phyloP scores from a whole-genome alignment of 2,888 invertebrate genomes.

The Drosophila differens region DNA sequence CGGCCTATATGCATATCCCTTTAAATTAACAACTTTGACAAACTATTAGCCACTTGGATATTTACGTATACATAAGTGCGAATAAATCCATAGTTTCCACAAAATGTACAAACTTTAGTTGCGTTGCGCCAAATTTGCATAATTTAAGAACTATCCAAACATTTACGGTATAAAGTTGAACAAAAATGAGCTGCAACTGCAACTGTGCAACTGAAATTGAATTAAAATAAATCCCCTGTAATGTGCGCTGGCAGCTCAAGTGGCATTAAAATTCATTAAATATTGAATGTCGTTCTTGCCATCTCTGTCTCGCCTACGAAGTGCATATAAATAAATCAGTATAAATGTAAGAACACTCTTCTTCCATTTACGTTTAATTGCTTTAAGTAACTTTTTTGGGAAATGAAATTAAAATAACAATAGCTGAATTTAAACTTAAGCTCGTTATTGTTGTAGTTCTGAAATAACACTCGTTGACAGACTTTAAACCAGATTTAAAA shows the following conservation, averaged over 20 bases:
- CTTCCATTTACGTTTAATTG: constrained; percentile 19
- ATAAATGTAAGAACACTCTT: constrained; percentile 6
- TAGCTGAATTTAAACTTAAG: not conserved
- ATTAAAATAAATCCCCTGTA: constrained; percentile 59
- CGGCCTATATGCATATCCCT: not conserved
- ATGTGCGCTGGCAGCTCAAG: constrained; percentile 60
- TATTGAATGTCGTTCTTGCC: constrained; percentile 35
- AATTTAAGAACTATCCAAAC: constrained; percentile 20
- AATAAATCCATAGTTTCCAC: constrained; percentile 9
- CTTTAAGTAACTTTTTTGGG: constrained; percentile 6
- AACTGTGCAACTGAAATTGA: constrained; percentile 36
- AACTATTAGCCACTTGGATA: not conserved
- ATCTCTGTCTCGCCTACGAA: constrained; percentile 35
- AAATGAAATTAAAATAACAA: constrained; percentile 20
- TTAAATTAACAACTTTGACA: not conserved
- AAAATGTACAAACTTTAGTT: constrained; percentile 9
- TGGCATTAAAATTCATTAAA: constrained; percentile 71
- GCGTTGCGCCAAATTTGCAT: constrained; percentile 25
- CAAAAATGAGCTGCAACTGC: constrained; percentile 9
- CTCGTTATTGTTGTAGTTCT: not conserved
- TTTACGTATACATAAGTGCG: constrained; percentile 2
- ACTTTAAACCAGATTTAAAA: not conserved
- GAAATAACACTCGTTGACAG: not conserved
- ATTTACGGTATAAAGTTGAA: constrained; percentile 30
- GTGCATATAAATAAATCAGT: constrained; percentile 69